Percentiles rank a stretch among this genome's conserved stretches.
phyloP scores from a whole-genome alignment of 2,113 vertebrate species.

The Rhinoderma darwinii region DNA sequence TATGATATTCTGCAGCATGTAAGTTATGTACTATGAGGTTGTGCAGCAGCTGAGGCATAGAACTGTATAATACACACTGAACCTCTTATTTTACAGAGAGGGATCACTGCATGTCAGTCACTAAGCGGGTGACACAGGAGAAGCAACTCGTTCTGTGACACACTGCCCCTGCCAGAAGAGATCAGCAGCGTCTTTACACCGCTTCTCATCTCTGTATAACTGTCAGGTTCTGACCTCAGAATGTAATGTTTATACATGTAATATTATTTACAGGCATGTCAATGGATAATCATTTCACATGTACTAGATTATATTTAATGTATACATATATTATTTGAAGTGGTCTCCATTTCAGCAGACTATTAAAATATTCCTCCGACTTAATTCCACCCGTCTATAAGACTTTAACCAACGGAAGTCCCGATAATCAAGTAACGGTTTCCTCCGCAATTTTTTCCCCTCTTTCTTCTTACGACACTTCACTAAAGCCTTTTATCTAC shows the following conservation, averaged over 20 bases:
- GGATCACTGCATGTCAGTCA: not conserved
- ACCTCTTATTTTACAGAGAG: not conserved
- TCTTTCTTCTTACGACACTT: slow-evolving; percentile 68
- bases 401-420: not conserved
- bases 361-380: not conserved
- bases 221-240: not conserved
- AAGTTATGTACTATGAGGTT: not conserved
- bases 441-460: not conserved
- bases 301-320: not conserved
- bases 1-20: not conserved
- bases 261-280: not conserved
- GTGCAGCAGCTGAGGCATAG: not conserved
- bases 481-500: slow-evolving; percentile 78
- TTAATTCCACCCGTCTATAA: not conserved
- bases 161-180: not conserved
- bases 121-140: not conserved
- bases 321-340: not conserved
- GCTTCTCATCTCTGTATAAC: not conserved
- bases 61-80: not conserved
- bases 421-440: slow-evolving; percentile 11
- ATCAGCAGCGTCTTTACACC: not conserved
- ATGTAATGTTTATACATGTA: not conserved
- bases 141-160: not conserved
- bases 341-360: not conserved
- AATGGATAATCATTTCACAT: not conserved